phyloP scores from a whole-genome alignment of 2,113 vertebrate genomes.

The Callospermophilus lateralis region DNA sequence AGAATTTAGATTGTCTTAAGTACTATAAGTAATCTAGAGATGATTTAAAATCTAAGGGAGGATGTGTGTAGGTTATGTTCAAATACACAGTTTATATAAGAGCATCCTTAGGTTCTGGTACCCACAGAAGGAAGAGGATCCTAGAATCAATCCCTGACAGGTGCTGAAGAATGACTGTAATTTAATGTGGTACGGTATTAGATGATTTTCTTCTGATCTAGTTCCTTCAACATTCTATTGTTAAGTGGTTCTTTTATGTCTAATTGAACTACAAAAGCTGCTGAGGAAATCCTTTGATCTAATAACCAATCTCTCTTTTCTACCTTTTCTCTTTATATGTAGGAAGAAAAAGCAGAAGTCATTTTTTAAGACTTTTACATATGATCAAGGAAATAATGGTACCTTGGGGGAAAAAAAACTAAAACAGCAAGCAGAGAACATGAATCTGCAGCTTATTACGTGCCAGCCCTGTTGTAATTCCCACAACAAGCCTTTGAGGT shows the following conservation, averaged over 20 bases:
- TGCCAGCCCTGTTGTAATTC: background rate
- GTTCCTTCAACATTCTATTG: background rate
- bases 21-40: background rate
- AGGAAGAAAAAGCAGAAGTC: background rate
- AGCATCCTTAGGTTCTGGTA: background rate
- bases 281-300: background rate
- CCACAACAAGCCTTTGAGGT: background rate
- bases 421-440: background rate
- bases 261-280: background rate
- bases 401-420: background rate
- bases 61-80: no score
- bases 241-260: background rate
- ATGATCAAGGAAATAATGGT: background rate
- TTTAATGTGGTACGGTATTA: no score
- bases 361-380: background rate
- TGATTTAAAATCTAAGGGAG: background rate
- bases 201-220: background rate
- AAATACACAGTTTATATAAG: background rate
- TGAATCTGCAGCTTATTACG: rapidly evolving
- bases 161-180: no score
- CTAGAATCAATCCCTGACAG: background rate
- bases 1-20: background rate
- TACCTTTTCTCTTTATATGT: background rate
- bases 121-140: background rate
- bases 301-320: background rate